A percentile compares a stretch with the other conserved stretches of the same genome.
Conservation (phyloP, 2,113 vertebrate species). For the Dryoscopus gambensis region DNA sequence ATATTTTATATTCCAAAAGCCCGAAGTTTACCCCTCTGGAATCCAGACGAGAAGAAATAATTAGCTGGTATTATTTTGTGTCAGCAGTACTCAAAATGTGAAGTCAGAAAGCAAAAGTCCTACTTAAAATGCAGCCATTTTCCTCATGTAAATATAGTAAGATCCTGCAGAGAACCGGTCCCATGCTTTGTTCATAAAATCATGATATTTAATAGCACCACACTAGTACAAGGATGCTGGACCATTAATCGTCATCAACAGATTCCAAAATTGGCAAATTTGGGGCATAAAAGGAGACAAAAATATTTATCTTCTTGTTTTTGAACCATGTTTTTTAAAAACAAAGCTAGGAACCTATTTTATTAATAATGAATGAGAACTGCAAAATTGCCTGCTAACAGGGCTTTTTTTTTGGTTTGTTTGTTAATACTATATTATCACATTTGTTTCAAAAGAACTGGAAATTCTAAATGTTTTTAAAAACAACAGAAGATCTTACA, state of each 20-base stretch:
- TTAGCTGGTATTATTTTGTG: background rate
- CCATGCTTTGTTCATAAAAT: background rate
- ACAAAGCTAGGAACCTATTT: background rate
- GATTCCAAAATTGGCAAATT: background rate
- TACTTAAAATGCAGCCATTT: background rate
- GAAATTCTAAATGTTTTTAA: background rate
- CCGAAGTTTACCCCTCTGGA: background rate
- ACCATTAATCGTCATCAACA: background rate
- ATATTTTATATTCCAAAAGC: background rate
- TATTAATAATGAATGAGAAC: background rate
- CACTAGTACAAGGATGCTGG: background rate
- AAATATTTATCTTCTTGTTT: background rate
- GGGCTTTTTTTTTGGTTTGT: background rate
- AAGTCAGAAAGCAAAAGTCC: background rate
- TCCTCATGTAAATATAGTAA: background rate
- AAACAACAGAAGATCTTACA: background rate
- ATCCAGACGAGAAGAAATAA: background rate
- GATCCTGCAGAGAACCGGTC: background rate
- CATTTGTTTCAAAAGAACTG: background rate
- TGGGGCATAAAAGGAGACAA: background rate
- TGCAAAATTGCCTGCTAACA: background rate
- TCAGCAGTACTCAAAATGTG: background rate
- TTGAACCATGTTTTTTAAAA: background rate
- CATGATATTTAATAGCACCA: background rate
- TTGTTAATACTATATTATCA: background rate